Base-by-base conservation (phyloP, 2,797 vertebrate species). In the Vespertilio murinus region DNA sequence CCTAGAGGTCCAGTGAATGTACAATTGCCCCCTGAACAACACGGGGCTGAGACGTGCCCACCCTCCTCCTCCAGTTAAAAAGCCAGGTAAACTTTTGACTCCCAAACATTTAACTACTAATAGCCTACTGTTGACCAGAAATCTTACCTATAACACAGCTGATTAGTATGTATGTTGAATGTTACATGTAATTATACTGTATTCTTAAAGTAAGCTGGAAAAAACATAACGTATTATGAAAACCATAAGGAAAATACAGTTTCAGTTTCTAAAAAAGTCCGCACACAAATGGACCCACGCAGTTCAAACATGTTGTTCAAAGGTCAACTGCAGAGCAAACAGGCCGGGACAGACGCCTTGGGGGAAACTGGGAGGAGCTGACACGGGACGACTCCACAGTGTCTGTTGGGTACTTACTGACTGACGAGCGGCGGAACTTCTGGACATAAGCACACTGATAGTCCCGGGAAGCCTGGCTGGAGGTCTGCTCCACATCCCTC, bases 401-500 rank as follows among this genome's bases (percentile, higher is more conserved):
- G 33, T 12, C 38, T 49, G 0, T 38, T 4, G 7, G 70, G 25
- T 93, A 98, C 98, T 98, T 96, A 98, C 98, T 96, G 87, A 95
- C 89, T 35, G 98, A 94, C 0, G 97, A 93, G 49, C 98, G 97
- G 28, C 40, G 97, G 69, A 98, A 98, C 0, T 97, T 97, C 0
- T 97, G 98, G 33, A 99, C 98, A 0, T 98, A 98, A 30, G 98
- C 99, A 35, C 98, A 98, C 0, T 98, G 96, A 70, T 96, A 94
- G 2, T 96, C 70, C 0, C 0, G 22, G 4, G 40, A 40, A 20
- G 88, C 45, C 1, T 95, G 81, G 18, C 33, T 0, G 9, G 85
- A 59, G 0, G 30, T 77, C 61, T 98, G 97, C 54, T 98, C 97
- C 1, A 30, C 28, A 17, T 96, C 97, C 1, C 86, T 42, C 10